These are phyloP conservation scores for Bactericera cockerelli DNA, from an alignment of 1,140 invertebrate species.

Conservation along the genomic window DNA sequence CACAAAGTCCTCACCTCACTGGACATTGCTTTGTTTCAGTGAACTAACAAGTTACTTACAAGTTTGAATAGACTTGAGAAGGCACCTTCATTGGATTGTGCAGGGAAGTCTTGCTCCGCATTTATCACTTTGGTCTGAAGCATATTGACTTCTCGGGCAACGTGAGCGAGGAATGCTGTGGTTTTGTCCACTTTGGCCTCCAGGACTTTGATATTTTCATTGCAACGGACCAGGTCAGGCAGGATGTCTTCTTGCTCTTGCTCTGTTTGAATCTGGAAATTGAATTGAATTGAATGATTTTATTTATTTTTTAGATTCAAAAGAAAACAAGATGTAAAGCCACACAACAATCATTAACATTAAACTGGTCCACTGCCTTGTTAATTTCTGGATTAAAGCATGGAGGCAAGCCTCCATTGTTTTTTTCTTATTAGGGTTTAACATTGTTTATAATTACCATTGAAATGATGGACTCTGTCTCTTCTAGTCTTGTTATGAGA, in stretches of 20 bases:
- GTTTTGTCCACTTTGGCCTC: background rate
- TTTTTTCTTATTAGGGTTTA: too few relatives aligned
- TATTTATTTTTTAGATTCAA: too few relatives aligned
- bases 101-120: background rate
- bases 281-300: too few relatives aligned
- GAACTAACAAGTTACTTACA: background rate
- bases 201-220: background rate
- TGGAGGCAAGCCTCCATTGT: too few relatives aligned
- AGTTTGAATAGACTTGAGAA: slow-evolving; percentile 5
- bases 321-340: background rate
- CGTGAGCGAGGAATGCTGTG: background rate
- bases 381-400: too few relatives aligned
- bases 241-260: slow-evolving; percentile 3
- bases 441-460: too few relatives aligned
- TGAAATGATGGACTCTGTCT: background rate
- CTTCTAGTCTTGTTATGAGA: background rate
- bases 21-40: too few relatives aligned
- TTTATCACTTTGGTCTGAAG: slow-evolving; percentile 2
- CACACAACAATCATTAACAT: background rate
- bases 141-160: background rate
- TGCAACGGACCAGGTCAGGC: background rate
- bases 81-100: background rate
- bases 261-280: background rate
- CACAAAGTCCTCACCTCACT: too few relatives aligned
- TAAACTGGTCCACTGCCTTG: too few relatives aligned